Evolutionary conservation across 2,888 invertebrate species (phyloP).

Genomic region (Gisinianus flammeolus): DNA sequence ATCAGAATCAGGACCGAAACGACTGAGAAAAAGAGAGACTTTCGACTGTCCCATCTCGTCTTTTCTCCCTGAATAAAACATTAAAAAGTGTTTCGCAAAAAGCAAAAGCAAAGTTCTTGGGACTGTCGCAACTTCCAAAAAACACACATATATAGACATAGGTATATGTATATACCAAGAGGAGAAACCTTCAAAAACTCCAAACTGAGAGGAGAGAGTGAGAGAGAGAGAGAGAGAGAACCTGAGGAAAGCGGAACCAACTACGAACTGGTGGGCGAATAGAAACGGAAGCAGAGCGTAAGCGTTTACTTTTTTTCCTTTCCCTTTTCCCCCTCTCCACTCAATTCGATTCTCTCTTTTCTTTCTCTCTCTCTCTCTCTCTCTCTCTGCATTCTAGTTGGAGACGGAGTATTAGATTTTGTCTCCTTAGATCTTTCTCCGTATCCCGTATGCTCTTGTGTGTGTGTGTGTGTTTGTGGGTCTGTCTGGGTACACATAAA

Average conservation of each 20-base stretch:
- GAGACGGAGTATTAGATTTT: neutral
- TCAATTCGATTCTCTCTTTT: neutral
- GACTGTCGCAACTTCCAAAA: too few species aligned
- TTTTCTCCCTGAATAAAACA: constrained; percentile 43
- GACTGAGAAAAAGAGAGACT: neutral
- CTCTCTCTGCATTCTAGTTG: neutral
- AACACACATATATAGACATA: too few species aligned
- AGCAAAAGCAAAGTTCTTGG: constrained; percentile 24
- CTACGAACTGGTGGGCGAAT: neutral
- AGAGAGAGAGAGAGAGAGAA: neutral
- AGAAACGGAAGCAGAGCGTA: neutral
- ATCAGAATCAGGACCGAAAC: neutral
- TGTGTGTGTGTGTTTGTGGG: neutral
- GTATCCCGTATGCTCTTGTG: neutral
- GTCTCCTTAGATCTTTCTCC: neutral
- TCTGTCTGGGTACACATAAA: neutral
- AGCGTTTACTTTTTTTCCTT: neutral
- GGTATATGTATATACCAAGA: neutral
- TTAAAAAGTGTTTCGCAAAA: constrained; percentile 46
- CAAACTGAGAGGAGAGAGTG: neutral
- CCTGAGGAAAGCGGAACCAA: neutral
- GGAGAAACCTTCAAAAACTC: neutral
- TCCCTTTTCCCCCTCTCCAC: too few species aligned
- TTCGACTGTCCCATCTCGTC: constrained; percentile 30
- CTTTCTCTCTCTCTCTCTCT: too few species aligned